Evolutionary conservation across 2,113 vertebrate genomes (phyloP).

Genomic region (Strigops habroptila): DNA sequence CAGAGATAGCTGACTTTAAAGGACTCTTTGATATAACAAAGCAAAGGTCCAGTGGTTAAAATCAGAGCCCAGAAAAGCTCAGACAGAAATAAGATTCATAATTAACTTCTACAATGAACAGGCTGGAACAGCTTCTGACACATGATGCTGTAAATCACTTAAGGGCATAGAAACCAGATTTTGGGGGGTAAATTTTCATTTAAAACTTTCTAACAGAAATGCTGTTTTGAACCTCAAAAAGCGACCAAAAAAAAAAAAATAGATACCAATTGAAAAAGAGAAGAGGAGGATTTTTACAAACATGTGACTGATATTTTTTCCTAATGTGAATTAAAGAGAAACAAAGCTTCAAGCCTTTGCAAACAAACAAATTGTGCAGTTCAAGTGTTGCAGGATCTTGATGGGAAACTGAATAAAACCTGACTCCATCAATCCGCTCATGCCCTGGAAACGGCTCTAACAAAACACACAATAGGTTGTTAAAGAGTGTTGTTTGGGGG

Average conservation of each 20-base stretch:
- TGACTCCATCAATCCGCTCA: neutral
- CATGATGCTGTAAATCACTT: neutral
- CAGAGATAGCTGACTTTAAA: neutral
- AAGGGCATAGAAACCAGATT: neutral
- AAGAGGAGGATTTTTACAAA: neutral
- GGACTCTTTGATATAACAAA: neutral
- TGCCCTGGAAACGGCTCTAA: neutral
- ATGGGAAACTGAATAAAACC: neutral
- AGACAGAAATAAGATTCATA: neutral
- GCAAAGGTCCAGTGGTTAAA: neutral
- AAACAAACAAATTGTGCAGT: neutral
- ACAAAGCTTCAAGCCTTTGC: neutral
- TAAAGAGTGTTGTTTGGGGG: neutral
- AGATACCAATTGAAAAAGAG: neutral
- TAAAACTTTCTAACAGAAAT: neutral
- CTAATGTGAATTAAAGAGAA: neutral
- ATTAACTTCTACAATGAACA: neutral
- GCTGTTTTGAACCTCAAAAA: neutral
- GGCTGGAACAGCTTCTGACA: neutral
- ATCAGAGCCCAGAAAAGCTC: neutral
- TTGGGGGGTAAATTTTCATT: neutral
- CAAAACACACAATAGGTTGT: neutral
- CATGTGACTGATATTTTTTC: neutral
- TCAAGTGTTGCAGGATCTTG: neutral
- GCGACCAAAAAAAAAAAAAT: rapidly evolving